These are phyloP conservation scores for Saturnia pavonia DNA, from an alignment of 2,888 invertebrate genomes.

Conservation along the genomic window DNA sequence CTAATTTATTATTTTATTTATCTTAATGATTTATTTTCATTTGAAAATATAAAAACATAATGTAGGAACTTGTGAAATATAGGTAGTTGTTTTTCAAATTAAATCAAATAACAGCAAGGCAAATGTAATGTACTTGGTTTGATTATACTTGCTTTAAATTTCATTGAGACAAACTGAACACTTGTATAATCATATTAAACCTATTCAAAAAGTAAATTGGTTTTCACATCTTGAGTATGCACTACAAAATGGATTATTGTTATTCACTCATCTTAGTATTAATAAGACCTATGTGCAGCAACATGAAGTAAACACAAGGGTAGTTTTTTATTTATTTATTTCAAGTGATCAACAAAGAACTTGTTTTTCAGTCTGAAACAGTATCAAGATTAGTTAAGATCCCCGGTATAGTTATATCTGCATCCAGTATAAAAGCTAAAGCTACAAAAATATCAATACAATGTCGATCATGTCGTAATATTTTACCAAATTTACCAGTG, in stretches of 20 bases:
- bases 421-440: slow-evolving; percentile 96
- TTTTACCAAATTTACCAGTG: slow-evolving; percentile 93
- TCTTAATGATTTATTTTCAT: too few relatives aligned
- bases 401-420: slow-evolving; percentile 96
- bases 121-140: not conserved
- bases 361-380: slow-evolving; percentile 89
- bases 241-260: not conserved
- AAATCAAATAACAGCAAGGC: not conserved
- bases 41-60: too few relatives aligned
- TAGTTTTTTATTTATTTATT: too few relatives aligned
- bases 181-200: not conserved
- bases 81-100: not conserved
- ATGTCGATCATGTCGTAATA: slow-evolving; percentile 95
- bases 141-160: not conserved
- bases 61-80: too few relatives aligned
- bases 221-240: not conserved
- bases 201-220: not conserved
- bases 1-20: too few relatives aligned
- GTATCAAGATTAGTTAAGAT: slow-evolving; percentile 97
- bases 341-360: not conserved
- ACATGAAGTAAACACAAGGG: too few relatives aligned
- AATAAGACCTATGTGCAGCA: too few relatives aligned
- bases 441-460: slow-evolving; percentile 97
- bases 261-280: not conserved
- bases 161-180: not conserved